Base-by-base conservation (phyloP, 1,140 invertebrate species). In the Ceratina calcarata region DNA sequence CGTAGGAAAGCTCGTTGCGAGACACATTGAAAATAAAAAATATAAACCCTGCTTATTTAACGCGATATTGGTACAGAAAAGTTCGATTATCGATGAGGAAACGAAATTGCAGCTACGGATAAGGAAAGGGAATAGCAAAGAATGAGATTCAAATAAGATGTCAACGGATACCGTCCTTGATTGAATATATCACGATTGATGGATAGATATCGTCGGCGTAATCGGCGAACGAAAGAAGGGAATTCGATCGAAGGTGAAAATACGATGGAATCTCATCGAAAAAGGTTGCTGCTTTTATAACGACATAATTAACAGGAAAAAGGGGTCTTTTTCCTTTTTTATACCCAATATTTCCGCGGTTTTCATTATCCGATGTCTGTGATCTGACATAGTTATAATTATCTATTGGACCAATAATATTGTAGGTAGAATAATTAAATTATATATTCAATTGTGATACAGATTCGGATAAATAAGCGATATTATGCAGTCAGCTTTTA, bases 261-360 rank as follows among this genome's bases (percentile, higher is more conserved):
- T 51, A 18, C 13, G 16, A n/a, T 62, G 32, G 20, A 16, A 37
- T 13, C 15, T 57, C 16, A 57, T 55, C 12, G 75, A 78, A 57
- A 71, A 69, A 61, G 58, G 65, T 37, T 69, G 65, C 65, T 75
- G 83, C 79, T 86, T 85, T 74, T 55, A 82, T 86, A 85, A 86
- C 55, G 80, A 82, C 80, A 69, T 86, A 86, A 86, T 86, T 86
- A 86, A 75, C 78, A 64, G 45, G 20, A 22, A 70, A 60, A 20
- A 51, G 67, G 10, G 6, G 22, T 2, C 6, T 45, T 45, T 45
- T 45, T 45, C 37, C 10, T 3, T 45, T 45, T 45, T 45, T 45
- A 45, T 6, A 70, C 57, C 8, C 27, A 60, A 72, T 78, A 72
- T 57, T 76, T 68, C 22, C 20, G 51, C 24, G 49, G 60, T 57